Percentiles rank a stretch among this genome's conserved stretches.
Evolutionary conservation across 2,797 vertebrate genomes (phyloP).

Genomic region (Pterois miles): DNA sequence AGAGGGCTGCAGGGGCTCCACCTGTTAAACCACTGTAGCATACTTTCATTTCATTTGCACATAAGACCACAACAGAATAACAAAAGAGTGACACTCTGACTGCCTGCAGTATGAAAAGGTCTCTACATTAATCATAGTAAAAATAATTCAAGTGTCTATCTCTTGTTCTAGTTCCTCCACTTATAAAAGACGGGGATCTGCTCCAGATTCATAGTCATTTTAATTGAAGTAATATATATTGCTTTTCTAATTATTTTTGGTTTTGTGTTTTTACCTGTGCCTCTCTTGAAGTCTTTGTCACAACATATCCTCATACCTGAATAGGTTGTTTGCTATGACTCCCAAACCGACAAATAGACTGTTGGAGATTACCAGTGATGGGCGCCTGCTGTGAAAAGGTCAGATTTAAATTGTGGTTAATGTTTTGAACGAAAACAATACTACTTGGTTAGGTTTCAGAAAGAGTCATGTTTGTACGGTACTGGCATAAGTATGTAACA

Average conservation of each 20-base stretch:
- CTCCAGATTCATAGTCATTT: not conserved
- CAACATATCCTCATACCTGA: too few relatives aligned
- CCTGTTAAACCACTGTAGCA: slow-evolving; percentile 50
- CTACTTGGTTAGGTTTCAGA: too few relatives aligned
- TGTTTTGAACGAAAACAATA: too few relatives aligned
- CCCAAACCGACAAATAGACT: too few relatives aligned
- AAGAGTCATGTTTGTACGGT: too few relatives aligned
- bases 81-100: not conserved
- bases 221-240: not conserved
- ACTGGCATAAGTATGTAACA: too few relatives aligned
- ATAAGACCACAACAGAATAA: slow-evolving; percentile 32
- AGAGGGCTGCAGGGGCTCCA: slow-evolving; percentile 36
- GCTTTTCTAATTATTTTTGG: not conserved
- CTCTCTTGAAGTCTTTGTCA: not conserved
- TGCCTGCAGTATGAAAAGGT: slow-evolving; percentile 5
- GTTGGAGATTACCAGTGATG: too few relatives aligned
- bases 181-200: not conserved
- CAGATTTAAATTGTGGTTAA: too few relatives aligned
- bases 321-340: too few relatives aligned
- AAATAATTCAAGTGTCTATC: not conserved
- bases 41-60: slow-evolving; percentile 47
- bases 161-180: not conserved
- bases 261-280: not conserved
- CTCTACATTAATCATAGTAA: not conserved
- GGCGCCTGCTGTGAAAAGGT: too few relatives aligned